Conservation (phyloP, 2,113 vertebrate genomes). For the Lates calcarifer region DNA sequence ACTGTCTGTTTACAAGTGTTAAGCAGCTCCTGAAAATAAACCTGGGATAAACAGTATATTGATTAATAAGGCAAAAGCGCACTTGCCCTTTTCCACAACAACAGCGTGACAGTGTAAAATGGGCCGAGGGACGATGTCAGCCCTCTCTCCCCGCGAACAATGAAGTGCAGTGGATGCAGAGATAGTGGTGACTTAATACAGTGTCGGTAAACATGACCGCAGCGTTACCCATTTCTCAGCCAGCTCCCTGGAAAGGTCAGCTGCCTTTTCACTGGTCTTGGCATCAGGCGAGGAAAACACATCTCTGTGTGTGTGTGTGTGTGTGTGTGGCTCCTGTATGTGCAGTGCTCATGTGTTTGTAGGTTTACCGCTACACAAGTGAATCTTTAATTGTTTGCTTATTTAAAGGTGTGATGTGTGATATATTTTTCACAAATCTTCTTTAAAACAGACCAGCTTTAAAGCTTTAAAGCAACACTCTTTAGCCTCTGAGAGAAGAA, state of each 20-base stretch:
- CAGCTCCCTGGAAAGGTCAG: slow-evolving; percentile 71
- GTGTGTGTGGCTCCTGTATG: background rate
- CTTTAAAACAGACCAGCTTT: background rate
- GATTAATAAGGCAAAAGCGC: slow-evolving; percentile 45
- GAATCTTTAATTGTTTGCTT: background rate
- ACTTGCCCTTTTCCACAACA: slow-evolving; percentile 41
- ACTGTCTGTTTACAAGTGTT: slow-evolving; percentile 49
- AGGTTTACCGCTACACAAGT: background rate
- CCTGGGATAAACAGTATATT: slow-evolving; percentile 28
- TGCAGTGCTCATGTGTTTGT: background rate
- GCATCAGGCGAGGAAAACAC: slow-evolving; percentile 40
- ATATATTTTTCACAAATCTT: background rate
- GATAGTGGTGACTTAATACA: slow-evolving; percentile 50
- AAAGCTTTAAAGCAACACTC: background rate
- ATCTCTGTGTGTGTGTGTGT: background rate
- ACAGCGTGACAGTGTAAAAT: background rate
- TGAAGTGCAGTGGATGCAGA: slow-evolving; percentile 17
- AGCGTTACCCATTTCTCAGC: slow-evolving; percentile 66
- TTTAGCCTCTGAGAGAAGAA: background rate
- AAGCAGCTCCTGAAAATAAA: slow-evolving; percentile 52
- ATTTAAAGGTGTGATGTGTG: no score
- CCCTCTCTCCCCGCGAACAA: slow-evolving; percentile 9
- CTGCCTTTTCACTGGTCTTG: slow-evolving; percentile 51
- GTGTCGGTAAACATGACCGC: slow-evolving; percentile 61
- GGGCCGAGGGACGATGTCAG: background rate